Percentiles rank a stretch among this genome's conserved stretches.
phyloP scores from a whole-genome alignment of 1,140 invertebrate genomes.

The Trachelipus rathkii region DNA sequence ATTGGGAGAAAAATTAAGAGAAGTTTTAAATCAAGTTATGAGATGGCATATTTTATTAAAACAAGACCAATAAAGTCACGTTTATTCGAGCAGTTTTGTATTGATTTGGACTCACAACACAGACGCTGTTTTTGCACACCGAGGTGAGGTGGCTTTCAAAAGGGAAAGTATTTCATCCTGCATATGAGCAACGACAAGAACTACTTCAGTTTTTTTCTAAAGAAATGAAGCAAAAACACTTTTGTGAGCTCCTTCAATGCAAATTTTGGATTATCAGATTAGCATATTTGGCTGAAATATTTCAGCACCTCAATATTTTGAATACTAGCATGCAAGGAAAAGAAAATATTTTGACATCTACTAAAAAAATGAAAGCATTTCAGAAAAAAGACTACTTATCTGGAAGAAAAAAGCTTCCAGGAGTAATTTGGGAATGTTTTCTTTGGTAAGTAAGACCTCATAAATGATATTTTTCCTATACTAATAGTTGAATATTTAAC shows the following conservation, averaged over 20 bases:
- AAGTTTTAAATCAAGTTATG: too few relatives aligned
- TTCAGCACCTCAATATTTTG: background rate
- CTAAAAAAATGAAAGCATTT: constrained; percentile 14
- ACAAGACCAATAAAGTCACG: too few relatives aligned
- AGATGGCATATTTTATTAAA: too few relatives aligned
- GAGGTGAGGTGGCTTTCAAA: too few relatives aligned
- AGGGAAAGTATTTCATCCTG: too few relatives aligned
- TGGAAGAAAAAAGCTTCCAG: background rate
- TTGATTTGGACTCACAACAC: too few relatives aligned
- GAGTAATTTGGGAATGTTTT: background rate
- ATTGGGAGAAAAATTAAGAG: background rate
- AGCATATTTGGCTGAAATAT: background rate
- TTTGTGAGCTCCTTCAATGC: constrained; percentile 1
- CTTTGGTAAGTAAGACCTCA: background rate
- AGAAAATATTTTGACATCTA: constrained; percentile 1
- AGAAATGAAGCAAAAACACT: background rate
- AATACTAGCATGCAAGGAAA: constrained; percentile 2
- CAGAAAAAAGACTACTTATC: background rate
- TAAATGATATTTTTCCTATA: constrained; percentile 7
- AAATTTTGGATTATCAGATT: constrained; percentile 2
- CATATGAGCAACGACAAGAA: too few relatives aligned
- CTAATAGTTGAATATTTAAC: constrained; percentile 10
- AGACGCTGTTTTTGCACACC: too few relatives aligned
- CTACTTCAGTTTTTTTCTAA: constrained; percentile 13
- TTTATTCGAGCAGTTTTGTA: too few relatives aligned